Evolutionary conservation across 2,888 invertebrate species (phyloP).

Genomic region (Eutolmus rufibarbis): DNA sequence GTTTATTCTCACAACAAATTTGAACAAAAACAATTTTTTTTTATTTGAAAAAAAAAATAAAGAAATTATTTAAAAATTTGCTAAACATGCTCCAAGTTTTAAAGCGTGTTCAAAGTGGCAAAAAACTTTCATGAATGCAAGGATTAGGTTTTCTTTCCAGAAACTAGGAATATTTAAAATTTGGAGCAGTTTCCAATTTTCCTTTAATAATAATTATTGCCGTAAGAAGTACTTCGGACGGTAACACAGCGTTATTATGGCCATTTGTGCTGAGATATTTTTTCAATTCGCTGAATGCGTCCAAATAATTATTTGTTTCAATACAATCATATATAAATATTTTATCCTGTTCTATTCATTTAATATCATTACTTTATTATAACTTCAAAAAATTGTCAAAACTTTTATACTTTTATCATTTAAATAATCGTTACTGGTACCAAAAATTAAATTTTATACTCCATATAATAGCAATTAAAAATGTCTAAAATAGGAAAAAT

Average conservation of each 20-base stretch:
- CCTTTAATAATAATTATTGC: neutral
- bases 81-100: slow-evolving; percentile 36
- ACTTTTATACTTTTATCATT: neutral
- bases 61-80: neutral
- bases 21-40: neutral
- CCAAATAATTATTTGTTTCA: neutral
- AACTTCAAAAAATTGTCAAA: neutral
- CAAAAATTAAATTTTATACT: neutral
- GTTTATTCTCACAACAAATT: slow-evolving; percentile 53
- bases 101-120: slow-evolving; percentile 23
- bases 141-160: neutral
- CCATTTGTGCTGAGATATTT: neutral
- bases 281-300: neutral
- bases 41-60: neutral
- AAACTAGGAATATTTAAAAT: slow-evolving; percentile 22
- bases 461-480: neutral
- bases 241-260: neutral
- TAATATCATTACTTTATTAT: neutral
- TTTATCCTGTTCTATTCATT: neutral
- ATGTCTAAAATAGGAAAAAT: neutral
- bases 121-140: neutral
- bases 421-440: neutral
- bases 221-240: slow-evolving; percentile 9
- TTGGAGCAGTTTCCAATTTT: slow-evolving; percentile 25
- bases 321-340: neutral